Evolutionary conservation across 2,797 vertebrate genomes (phyloP).

Genomic region (Poecilia velifera): DNA sequence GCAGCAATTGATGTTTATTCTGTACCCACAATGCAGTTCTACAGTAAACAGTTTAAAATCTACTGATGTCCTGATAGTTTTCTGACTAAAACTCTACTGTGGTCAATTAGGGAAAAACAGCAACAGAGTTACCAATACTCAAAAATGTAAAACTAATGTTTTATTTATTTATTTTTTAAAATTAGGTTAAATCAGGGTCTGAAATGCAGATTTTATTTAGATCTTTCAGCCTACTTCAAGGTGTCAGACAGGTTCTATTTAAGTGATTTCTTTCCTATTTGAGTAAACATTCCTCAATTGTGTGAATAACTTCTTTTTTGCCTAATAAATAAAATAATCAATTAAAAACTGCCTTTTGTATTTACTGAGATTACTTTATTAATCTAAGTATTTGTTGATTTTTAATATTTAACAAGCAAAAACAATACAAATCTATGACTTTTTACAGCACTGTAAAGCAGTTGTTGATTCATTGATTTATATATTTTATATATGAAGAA

Average conservation of each 20-base stretch:
- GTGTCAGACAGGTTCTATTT: neutral
- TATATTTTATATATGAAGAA: neutral
- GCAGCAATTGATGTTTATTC: too few species aligned
- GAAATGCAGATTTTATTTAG: too few species aligned
- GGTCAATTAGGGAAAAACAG: too few species aligned
- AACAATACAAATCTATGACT: neutral
- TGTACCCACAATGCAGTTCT: too few species aligned
- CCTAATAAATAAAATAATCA: neutral
- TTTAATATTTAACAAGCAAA: neutral
- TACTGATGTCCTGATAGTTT: too few species aligned
- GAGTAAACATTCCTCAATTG: neutral
- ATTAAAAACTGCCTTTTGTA: neutral
- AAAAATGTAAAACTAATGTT: too few species aligned
- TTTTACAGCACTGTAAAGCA: neutral
- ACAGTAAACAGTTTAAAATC: too few species aligned
- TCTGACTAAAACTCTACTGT: too few species aligned
- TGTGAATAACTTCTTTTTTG: neutral
- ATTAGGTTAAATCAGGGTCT: too few species aligned
- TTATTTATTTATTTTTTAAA: too few species aligned
- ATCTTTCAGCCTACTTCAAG: neutral
- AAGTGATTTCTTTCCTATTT: neutral
- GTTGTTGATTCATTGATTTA: neutral
- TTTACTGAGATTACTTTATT: neutral
- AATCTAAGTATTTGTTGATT: neutral
- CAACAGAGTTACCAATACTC: too few species aligned